These are phyloP conservation scores for Rapana venosa DNA, from an alignment of 2,888 invertebrate genomes.

Conservation along the genomic window DNA sequence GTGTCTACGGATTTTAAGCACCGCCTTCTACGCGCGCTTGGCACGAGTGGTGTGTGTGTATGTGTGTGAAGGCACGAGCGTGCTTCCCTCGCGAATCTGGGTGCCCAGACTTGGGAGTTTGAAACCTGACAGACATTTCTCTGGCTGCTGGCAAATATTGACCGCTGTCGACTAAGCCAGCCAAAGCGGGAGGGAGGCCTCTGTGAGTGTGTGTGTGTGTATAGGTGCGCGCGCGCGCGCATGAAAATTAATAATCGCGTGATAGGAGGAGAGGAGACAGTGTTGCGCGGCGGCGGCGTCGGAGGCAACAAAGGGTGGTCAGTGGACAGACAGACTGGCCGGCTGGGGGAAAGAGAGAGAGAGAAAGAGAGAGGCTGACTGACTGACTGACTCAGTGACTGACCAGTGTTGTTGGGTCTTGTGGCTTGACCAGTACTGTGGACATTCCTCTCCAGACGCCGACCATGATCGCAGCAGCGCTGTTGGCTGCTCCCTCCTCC, in stretches of 20 bases:
- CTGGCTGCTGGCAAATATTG: neutral
- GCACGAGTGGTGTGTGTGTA: slow-evolving; percentile 30
- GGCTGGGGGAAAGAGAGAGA: neutral
- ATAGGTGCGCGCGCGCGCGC: neutral
- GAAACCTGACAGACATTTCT: neutral
- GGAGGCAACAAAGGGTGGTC: neutral
- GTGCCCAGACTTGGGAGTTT: neutral
- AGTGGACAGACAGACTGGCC: neutral
- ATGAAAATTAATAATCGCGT: slow-evolving; percentile 20
- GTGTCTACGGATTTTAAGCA: neutral
- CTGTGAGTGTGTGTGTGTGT: no score
- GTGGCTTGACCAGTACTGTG: neutral
- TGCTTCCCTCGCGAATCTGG: neutral
- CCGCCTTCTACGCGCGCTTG: slow-evolving; percentile 32
- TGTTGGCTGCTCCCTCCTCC: neutral
- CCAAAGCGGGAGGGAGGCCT: no score
- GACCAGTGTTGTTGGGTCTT: neutral
- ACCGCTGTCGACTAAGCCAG: neutral
- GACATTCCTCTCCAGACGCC: neutral
- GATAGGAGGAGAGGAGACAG: neutral
- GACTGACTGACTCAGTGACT: neutral
- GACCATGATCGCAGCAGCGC: slow-evolving; percentile 35
- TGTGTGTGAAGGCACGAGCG: slow-evolving; percentile 35
- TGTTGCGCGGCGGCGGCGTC: neutral
- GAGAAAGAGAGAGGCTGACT: neutral